A percentile compares a stretch with the other conserved stretches of the same genome.
These are phyloP conservation scores for Otolemur crassicaudatus DNA, from an alignment of 2,797 vertebrate species.

Conservation along the genomic window DNA sequence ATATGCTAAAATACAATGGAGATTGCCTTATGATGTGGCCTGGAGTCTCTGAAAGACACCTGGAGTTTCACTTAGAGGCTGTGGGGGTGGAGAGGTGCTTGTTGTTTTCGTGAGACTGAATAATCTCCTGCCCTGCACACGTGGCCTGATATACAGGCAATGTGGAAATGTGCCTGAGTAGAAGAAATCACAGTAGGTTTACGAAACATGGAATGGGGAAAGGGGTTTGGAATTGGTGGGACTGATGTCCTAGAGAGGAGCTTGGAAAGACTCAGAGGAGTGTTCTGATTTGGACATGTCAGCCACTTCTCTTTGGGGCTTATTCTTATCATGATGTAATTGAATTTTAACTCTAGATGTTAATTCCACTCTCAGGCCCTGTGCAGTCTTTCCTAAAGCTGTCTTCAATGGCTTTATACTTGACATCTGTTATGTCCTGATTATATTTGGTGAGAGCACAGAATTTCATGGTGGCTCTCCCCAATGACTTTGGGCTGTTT, in stretches of 20 bases:
- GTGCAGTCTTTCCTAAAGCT: slow-evolving; percentile 41
- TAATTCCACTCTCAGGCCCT: not conserved
- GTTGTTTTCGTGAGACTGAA: not conserved
- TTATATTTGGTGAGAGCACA: not conserved
- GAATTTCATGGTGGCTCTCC: not conserved
- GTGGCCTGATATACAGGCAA: not conserved
- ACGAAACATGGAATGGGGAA: not conserved
- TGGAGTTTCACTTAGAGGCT: not conserved
- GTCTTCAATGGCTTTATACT: not conserved
- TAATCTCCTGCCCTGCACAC: not conserved
- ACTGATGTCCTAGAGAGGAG: not conserved
- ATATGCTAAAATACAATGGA: not conserved
- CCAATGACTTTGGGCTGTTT: not conserved
- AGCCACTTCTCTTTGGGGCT: not conserved
- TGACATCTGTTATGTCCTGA: slow-evolving; percentile 11
- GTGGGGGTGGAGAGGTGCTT: not conserved
- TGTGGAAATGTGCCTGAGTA: not conserved
- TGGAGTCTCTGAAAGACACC: not conserved
- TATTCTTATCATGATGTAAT: not conserved
- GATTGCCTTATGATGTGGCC: not conserved
- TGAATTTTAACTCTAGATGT: not conserved
- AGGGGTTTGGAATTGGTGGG: not conserved
- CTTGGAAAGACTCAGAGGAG: not conserved
- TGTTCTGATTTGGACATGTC: not conserved
- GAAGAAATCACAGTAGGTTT: slow-evolving; percentile 10